Evolutionary conservation across 2,888 invertebrate genomes (phyloP).

Genomic region (Amblyjoppa proteus): DNA sequence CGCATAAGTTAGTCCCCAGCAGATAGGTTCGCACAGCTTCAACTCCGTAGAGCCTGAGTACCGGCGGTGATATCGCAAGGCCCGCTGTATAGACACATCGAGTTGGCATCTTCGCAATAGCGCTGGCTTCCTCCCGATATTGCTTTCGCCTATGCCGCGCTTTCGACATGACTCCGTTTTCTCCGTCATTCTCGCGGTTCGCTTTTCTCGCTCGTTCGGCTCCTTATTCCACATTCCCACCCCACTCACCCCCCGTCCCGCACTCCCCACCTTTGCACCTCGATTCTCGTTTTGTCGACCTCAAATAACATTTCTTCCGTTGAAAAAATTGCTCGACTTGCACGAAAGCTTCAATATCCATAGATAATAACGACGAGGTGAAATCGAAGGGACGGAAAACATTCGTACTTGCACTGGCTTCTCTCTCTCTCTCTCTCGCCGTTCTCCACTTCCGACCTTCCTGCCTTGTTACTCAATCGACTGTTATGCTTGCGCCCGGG

Average conservation of each 20-base stretch:
- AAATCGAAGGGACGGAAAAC: background rate
- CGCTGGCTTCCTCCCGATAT: constrained; percentile 53
- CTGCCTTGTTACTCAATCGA: background rate
- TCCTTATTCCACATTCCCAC: background rate
- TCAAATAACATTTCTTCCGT: constrained; percentile 53
- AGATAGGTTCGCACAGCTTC: constrained; percentile 54
- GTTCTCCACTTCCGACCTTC: background rate
- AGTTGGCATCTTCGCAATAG: background rate
- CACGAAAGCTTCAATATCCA: constrained; percentile 62
- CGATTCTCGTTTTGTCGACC: constrained; percentile 35
- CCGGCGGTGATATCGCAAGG: constrained; percentile 56
- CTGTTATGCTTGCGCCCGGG: background rate
- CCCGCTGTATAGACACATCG: background rate
- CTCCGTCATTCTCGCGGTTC: background rate
- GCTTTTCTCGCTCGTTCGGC: background rate
- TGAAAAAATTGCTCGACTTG: constrained; percentile 52
- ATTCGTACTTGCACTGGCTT: background rate
- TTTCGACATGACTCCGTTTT: constrained; percentile 47
- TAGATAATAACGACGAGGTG: constrained; percentile 33
- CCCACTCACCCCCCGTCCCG: background rate
- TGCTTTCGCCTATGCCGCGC: constrained; percentile 64
- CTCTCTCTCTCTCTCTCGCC: background rate
- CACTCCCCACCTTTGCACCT: constrained; percentile 13
- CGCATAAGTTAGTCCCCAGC: constrained; percentile 60
- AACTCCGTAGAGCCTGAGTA: constrained; percentile 31